Conservation (phyloP, 2,888 invertebrate genomes). For the Parochlus steinenii region DNA sequence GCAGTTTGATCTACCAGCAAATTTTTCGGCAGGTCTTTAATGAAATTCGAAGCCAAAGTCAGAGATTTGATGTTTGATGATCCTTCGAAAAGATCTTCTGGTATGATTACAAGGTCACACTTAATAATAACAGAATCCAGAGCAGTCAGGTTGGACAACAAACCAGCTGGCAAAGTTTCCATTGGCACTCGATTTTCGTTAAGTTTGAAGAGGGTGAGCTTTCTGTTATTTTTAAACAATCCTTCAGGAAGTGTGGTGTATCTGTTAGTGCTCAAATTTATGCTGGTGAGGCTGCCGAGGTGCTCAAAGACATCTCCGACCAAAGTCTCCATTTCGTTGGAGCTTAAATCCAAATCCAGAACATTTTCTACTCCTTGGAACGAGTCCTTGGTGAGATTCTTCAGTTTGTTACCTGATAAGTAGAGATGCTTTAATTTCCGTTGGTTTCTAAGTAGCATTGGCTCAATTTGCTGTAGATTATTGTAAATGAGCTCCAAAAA, state of each 20-base stretch:
- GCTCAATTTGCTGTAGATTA: constrained; percentile 41
- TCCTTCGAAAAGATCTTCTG: constrained; percentile 44
- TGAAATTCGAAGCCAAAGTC: constrained; percentile 40
- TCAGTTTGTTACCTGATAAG: constrained; percentile 51
- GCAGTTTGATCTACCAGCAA: constrained; percentile 45
- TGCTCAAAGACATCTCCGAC: constrained; percentile 42
- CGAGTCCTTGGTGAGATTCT: constrained; percentile 40
- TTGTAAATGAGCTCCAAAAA: constrained; percentile 51
- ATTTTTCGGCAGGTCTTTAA: constrained; percentile 37
- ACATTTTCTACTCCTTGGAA: constrained; percentile 46
- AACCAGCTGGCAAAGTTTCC: constrained; percentile 36
- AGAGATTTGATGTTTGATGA: constrained; percentile 40
- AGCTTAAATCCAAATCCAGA: constrained; percentile 47
- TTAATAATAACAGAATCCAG: constrained; percentile 39
- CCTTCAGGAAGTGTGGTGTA: constrained; percentile 43
- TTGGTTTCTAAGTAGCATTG: constrained; percentile 43
- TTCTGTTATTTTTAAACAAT: constrained; percentile 38
- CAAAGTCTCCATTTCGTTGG: constrained; percentile 44
- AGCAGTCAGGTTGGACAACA: constrained; percentile 42
- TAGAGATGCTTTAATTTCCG: constrained; percentile 42
- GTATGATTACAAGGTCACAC: constrained; percentile 38
- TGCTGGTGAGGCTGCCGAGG: constrained; percentile 39
- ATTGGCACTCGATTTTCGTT: constrained; percentile 41
- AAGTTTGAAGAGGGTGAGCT: constrained; percentile 36
- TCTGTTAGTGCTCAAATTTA: constrained; percentile 52